A percentile compares a stretch with the other conserved stretches of the same genome.
Evolutionary conservation across 2,888 invertebrate species (phyloP).

Genomic region (Agrypnus murinus): DNA sequence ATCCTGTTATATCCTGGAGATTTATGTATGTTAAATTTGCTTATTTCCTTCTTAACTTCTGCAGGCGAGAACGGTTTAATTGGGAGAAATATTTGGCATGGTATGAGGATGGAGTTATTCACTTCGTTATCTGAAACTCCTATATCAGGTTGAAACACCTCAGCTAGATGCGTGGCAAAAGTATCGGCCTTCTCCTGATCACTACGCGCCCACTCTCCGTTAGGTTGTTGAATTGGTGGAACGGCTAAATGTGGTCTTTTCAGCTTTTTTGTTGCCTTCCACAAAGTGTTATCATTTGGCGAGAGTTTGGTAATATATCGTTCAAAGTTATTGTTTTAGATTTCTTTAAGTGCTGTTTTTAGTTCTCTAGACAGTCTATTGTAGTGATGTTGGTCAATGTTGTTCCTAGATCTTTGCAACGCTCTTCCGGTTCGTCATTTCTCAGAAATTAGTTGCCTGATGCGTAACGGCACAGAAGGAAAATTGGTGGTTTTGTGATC

Average conservation of each 20-base stretch:
- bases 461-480: too few species aligned
- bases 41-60: too few species aligned
- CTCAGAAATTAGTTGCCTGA: too few species aligned
- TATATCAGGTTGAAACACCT: background rate
- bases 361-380: background rate
- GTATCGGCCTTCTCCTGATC: too few species aligned
- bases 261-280: too few species aligned
- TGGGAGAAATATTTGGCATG: background rate
- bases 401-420: too few species aligned
- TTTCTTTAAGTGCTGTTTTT: background rate
- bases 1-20: background rate
- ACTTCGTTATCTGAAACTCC: background rate
- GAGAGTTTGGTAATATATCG: background rate
- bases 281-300: background rate
- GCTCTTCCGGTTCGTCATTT: too few species aligned
- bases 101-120: too few species aligned
- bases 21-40: background rate
- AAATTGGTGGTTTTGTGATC: too few species aligned
- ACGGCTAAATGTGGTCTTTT: background rate
- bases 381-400: background rate
- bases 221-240: background rate
- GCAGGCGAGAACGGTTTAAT: background rate
- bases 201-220: background rate
- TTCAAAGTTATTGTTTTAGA: too few species aligned
- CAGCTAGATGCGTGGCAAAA: slow-evolving; percentile 8